Evolutionary conservation across 2,113 vertebrate genomes (phyloP).

Genomic region (Aphyosemion australe): DNA sequence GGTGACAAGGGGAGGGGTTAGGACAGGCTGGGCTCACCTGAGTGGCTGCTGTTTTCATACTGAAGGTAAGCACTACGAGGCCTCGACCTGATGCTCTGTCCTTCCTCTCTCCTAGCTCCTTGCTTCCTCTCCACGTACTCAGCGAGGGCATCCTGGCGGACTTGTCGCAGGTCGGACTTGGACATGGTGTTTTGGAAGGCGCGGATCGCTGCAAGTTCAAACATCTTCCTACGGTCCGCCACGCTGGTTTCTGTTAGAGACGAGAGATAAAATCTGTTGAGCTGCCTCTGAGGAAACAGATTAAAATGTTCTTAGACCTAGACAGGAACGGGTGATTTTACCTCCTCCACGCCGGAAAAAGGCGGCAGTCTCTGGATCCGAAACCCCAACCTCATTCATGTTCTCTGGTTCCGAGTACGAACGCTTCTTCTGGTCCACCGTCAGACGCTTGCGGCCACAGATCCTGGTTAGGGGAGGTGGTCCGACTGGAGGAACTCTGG

Average conservation of each 20-base stretch:
- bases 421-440: conserved; percentile 88
- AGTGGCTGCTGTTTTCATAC: conserved; percentile 17
- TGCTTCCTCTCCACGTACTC: conserved; percentile 92
- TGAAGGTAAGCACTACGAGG: conserved; percentile 81
- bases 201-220: conserved; percentile 80
- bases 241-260: conserved; percentile 80
- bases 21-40: conserved; percentile 34
- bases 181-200: conserved; percentile 74
- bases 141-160: conserved; percentile 89
- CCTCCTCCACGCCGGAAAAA: conserved; percentile 72
- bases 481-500: conserved; percentile 52
- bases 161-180: conserved; percentile 85
- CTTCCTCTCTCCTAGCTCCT: conserved; percentile 60
- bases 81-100: conserved; percentile 60
- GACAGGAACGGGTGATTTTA: conserved; percentile 9
- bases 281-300: background rate
- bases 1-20: no score
- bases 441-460: conserved; percentile 87
- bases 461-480: conserved; percentile 76
- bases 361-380: conserved; percentile 63
- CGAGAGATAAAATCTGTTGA: background rate
- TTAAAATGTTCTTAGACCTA: no score
- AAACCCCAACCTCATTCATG: conserved; percentile 91
- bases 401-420: conserved; percentile 96
- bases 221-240: conserved; percentile 88